A percentile compares a stretch with the other conserved stretches of the same genome.
Evolutionary conservation across 2,888 invertebrate species (phyloP).

Genomic region (Acheta domesticus): DNA sequence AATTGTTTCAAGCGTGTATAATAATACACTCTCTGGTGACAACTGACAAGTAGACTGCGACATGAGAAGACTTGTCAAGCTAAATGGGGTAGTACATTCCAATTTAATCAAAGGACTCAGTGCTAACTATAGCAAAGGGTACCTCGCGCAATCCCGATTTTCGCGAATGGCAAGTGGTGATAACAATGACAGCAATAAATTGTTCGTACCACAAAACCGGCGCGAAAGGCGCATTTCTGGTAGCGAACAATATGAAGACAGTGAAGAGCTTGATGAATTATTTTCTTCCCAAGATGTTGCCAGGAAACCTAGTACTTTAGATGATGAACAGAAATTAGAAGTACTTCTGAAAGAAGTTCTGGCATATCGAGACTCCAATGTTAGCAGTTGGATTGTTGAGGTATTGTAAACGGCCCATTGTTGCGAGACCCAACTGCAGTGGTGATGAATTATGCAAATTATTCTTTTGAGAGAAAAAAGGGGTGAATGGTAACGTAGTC

Average conservation of each 20-base stretch:
- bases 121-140: not conserved
- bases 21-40: too few relatives aligned
- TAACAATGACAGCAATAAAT: not conserved
- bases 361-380: constrained; percentile 38
- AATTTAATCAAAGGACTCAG: not conserved
- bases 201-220: not conserved
- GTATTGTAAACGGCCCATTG: constrained; percentile 34
- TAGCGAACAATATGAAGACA: not conserved
- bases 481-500: not conserved
- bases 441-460: not conserved
- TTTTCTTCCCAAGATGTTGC: constrained; percentile 24
- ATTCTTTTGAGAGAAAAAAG: not conserved
- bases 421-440: too few relatives aligned
- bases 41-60: not conserved
- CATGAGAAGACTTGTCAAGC: constrained; percentile 8
- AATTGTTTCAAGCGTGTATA: not conserved
- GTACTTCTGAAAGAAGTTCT: constrained; percentile 39
- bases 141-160: not conserved
- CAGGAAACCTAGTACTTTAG: constrained; percentile 38
- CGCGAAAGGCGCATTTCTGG: not conserved
- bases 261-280: constrained; percentile 28
- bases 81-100: not conserved
- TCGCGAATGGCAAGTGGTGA: constrained; percentile 27
- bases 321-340: constrained; percentile 39
- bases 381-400: constrained; percentile 42